Evolutionary conservation across 2,797 vertebrate genomes (phyloP).

Genomic region (Setipinna tenuifilis): DNA sequence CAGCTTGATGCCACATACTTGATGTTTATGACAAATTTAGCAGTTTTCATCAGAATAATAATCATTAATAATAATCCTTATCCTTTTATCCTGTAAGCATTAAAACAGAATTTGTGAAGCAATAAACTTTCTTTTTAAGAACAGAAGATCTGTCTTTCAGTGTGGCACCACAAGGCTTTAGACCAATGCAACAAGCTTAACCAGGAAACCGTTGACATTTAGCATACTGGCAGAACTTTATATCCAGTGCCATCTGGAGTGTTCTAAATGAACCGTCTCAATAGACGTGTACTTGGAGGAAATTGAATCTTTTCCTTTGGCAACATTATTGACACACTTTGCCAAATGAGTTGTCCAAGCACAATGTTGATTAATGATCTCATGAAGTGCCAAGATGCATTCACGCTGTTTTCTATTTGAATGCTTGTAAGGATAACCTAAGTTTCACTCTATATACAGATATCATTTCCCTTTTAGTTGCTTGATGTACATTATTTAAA

Average conservation of each 20-base stretch:
- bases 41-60: background rate
- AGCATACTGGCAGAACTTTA: background rate
- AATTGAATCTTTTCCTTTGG: background rate
- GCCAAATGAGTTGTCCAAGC: background rate
- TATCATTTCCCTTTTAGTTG: background rate
- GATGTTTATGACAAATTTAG: background rate
- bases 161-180: background rate
- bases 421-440: background rate
- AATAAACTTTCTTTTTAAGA: background rate
- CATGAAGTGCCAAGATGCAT: background rate
- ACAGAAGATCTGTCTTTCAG: background rate
- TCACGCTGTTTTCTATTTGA: background rate
- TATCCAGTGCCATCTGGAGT: background rate
- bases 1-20: too few relatives aligned
- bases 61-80: too few relatives aligned
- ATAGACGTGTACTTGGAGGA: background rate
- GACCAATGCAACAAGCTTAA: background rate
- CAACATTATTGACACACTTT: background rate
- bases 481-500: background rate
- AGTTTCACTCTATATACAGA: background rate
- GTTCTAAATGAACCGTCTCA: background rate
- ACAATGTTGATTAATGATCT: background rate
- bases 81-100: too few relatives aligned
- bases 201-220: background rate
- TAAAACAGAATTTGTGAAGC: background rate